Evolutionary conservation across 2,113 vertebrate genomes (phyloP).

Genomic region (Equus przewalskii): DNA sequence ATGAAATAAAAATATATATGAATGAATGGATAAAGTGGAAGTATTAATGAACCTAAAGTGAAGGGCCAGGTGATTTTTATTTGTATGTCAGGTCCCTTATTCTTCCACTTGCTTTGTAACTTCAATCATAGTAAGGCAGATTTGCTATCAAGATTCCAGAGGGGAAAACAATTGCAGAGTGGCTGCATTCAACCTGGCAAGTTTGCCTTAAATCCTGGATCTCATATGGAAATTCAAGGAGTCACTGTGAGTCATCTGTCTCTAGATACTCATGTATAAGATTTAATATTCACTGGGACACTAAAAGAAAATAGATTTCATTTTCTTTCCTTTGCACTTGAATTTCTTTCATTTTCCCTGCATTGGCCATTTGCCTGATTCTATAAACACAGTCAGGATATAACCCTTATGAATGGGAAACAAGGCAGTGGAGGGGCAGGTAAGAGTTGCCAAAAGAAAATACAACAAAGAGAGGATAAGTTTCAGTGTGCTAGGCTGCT

Average conservation of each 20-base stretch:
- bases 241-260: not conserved
- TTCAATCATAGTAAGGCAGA: not conserved
- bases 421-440: not conserved
- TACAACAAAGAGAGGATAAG: not conserved
- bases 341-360: conserved; percentile 8
- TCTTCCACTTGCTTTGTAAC: not conserved
- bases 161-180: not conserved
- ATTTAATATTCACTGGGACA: not conserved
- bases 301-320: not conserved
- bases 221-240: not conserved
- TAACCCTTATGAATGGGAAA: not conserved
- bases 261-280: not conserved
- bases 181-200: not conserved
- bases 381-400: not conserved
- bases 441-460: not conserved
- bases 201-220: not conserved
- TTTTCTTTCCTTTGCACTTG: not conserved
- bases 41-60: not conserved
- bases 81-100: not conserved
- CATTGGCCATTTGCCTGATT: not conserved
- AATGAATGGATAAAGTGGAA: not conserved
- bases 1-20: not conserved
- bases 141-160: not conserved
- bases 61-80: not conserved
- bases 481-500: not conserved